A percentile compares a stretch with the other conserved stretches of the same genome.
These are phyloP conservation scores for Sebastes alutus DNA, from an alignment of 2,797 vertebrate genomes.

Conservation along the genomic window DNA sequence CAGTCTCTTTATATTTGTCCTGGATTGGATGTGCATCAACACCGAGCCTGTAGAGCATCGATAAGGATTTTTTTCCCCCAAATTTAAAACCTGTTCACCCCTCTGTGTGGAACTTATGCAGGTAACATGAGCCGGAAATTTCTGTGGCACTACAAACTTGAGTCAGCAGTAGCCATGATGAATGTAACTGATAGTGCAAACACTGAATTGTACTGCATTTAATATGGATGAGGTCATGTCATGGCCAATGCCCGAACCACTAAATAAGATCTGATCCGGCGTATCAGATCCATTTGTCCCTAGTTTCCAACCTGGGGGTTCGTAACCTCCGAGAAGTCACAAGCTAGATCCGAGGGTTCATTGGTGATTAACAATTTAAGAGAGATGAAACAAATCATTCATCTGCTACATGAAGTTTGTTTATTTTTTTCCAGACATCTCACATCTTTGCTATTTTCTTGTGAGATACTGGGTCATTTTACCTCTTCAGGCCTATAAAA, in stretches of 20 bases:
- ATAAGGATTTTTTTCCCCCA: too few relatives aligned
- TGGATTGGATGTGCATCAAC: neutral
- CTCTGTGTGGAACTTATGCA: neutral
- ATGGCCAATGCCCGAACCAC: neutral
- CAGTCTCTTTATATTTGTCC: slow-evolving; percentile 16
- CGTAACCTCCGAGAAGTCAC: neutral
- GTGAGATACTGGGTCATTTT: neutral
- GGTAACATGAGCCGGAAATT: neutral
- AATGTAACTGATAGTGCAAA: neutral
- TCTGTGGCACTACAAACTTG: neutral
- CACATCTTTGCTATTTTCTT: neutral
- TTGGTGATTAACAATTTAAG: neutral
- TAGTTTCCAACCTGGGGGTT: neutral
- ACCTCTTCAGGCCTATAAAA: neutral
- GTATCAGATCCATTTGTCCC: neutral
- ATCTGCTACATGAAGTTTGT: neutral
- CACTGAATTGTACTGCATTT: neutral
- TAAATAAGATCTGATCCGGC: neutral
- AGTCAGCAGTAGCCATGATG: neutral
- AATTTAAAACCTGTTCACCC: neutral
- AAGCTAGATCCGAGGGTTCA: neutral
- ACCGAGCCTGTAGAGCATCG: neutral
- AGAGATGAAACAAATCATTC: neutral
- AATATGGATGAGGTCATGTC: neutral
- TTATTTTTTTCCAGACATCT: neutral